Evolutionary conservation across 2,888 invertebrate genomes (phyloP).

Genomic region (Camponotus fellah): DNA sequence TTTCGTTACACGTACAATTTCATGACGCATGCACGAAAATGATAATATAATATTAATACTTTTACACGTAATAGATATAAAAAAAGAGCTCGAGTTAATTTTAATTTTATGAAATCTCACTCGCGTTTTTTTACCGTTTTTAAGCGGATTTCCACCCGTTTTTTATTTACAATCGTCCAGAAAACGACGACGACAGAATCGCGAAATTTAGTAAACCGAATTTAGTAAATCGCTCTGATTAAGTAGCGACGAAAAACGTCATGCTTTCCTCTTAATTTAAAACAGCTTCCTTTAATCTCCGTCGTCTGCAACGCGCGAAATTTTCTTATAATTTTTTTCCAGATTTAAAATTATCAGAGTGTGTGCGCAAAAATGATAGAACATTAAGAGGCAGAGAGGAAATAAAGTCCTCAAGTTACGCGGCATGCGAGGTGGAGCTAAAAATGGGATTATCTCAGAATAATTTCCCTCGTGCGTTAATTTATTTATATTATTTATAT

Average conservation of each 20-base stretch:
- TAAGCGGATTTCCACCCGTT: background rate
- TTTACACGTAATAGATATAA: background rate
- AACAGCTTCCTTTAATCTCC: background rate
- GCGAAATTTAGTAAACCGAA: background rate
- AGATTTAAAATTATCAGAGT: background rate
- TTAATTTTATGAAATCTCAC: background rate
- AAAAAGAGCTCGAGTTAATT: background rate
- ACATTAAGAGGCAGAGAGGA: background rate
- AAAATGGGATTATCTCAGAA: slow-evolving; percentile 16
- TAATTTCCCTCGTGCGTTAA: slow-evolving; percentile 26
- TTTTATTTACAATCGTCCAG: background rate
- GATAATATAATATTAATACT: slow-evolving; percentile 10
- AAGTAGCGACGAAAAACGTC: background rate
- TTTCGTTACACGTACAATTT: background rate
- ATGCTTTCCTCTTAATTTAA: background rate
- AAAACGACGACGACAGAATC: slow-evolving; percentile 7
- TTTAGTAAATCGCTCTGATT: slow-evolving; percentile 5
- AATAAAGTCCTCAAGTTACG: background rate
- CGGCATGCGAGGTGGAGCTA: background rate
- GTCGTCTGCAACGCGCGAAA: background rate
- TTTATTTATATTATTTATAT: no score
- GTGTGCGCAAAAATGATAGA: background rate
- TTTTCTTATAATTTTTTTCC: background rate
- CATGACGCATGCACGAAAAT: background rate
- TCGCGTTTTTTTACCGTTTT: background rate